Evolutionary conservation across 2,888 invertebrate species (phyloP).

Genomic region (Latheticus oryzae): DNA sequence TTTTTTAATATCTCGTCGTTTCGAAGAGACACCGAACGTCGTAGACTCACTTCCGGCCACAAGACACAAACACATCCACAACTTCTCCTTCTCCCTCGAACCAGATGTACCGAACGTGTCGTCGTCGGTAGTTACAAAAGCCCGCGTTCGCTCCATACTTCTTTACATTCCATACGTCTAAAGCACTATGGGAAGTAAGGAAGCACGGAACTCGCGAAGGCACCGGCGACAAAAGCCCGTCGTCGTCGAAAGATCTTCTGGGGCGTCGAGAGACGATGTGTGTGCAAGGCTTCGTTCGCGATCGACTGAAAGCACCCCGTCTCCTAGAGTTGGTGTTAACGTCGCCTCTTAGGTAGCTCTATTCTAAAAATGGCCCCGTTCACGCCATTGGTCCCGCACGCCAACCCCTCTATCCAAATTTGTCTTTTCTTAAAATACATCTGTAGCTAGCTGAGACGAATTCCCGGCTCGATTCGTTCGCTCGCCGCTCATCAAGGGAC

Average conservation of each 20-base stretch:
- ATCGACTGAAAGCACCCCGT: conserved; percentile 58
- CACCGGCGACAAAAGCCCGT: conserved; percentile 41
- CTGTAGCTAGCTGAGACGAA: conserved; percentile 64
- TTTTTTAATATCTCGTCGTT: conserved; percentile 50
- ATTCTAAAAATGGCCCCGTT: conserved; percentile 66
- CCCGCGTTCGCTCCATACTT: conserved; percentile 85
- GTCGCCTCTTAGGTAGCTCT: conserved; percentile 60
- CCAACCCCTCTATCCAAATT: conserved; percentile 76
- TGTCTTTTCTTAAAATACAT: conserved; percentile 84
- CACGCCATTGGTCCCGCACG: conserved; percentile 61
- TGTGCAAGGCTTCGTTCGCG: conserved; percentile 66
- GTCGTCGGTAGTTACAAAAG: conserved; percentile 32
- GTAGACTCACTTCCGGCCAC: conserved; percentile 45
- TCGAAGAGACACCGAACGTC: conserved; percentile 36
- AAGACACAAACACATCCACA: conserved; percentile 34
- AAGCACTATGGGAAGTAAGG: conserved; percentile 94
- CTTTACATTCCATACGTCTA: conserved; percentile 96
- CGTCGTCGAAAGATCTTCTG: conserved; percentile 48
- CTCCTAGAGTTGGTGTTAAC: conserved; percentile 55
- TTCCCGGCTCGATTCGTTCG: conserved; percentile 47
- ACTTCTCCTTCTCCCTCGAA: conserved; percentile 8
- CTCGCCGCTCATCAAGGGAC: conserved; percentile 49
- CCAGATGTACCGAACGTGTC: conserved; percentile 26
- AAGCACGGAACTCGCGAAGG: conserved; percentile 85
- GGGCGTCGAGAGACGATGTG: conserved; percentile 60